phyloP scores from a whole-genome alignment of 35 echinoderm and acorn worm species.

The Holothuria glaberrima region DNA sequence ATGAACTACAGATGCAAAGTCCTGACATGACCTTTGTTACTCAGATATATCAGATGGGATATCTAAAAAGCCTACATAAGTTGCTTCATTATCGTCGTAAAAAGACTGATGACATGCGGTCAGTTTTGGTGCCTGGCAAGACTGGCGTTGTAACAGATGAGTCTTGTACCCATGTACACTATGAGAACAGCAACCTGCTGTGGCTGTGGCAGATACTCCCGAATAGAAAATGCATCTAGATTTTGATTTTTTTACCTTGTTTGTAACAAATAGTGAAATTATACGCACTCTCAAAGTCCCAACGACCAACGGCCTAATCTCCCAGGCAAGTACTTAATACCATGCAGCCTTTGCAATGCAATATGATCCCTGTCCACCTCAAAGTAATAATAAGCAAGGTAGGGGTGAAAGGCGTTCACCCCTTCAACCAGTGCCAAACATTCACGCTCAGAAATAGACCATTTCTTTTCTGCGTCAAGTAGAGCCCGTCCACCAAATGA shows the following conservation, averaged over 20 bases:
- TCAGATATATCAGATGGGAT: slow-evolving; percentile 15
- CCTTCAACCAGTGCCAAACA: slow-evolving; percentile 51
- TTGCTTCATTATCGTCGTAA: background rate
- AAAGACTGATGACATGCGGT: background rate
- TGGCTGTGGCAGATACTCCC: background rate
- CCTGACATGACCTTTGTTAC: slow-evolving; percentile 30
- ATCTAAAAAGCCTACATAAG: slow-evolving; percentile 24
- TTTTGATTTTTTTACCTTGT: slow-evolving; percentile 57
- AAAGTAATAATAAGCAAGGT: slow-evolving; percentile 31
- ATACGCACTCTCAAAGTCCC: slow-evolving; percentile 38
- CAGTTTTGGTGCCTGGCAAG: background rate
- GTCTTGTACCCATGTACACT: background rate
- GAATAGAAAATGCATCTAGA: slow-evolving; percentile 35
- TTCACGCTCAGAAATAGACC: slow-evolving; percentile 64
- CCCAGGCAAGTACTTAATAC: slow-evolving; percentile 39
- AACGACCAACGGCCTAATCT: slow-evolving; percentile 60
- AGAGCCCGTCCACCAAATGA: slow-evolving; percentile 52
- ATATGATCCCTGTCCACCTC: slow-evolving; percentile 43
- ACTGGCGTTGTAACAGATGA: background rate
- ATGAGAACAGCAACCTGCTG: background rate
- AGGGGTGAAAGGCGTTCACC: slow-evolving; percentile 32
- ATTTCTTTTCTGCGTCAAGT: slow-evolving; percentile 48
- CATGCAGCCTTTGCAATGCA: slow-evolving; percentile 42
- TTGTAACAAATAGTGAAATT: slow-evolving; percentile 53
- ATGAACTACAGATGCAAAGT: slow-evolving; percentile 32